These are phyloP conservation scores for Metaphire vulgaris DNA, from an alignment of 1,140 invertebrate genomes.

Conservation along the genomic window DNA sequence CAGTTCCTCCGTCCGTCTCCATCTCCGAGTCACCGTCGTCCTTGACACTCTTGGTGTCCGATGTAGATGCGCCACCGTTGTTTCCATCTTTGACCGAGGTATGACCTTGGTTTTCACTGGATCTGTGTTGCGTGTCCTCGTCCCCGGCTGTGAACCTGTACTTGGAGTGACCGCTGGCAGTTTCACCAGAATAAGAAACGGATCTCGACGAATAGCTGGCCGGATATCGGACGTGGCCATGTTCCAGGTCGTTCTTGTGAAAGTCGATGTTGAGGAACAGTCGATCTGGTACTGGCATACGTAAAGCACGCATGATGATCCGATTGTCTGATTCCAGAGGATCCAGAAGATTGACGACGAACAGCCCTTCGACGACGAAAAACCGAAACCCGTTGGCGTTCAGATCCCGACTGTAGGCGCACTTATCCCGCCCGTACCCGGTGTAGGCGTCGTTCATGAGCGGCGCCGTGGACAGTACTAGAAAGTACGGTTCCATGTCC, in stretches of 20 bases:
- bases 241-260: background rate
- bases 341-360: constrained; percentile 10
- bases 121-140: too few relatives aligned
- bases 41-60: too few relatives aligned
- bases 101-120: too few relatives aligned
- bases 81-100: too few relatives aligned
- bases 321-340: background rate
- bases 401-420: constrained; percentile 15
- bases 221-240: background rate
- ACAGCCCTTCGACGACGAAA: background rate
- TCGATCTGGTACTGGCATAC: background rate
- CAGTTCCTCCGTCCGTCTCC: background rate
- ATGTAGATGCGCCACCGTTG: too few relatives aligned
- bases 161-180: too few relatives aligned
- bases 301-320: background rate
- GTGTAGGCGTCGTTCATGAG: constrained; percentile 11
- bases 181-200: too few relatives aligned
- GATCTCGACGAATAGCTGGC: too few relatives aligned
- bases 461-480: constrained; percentile 7
- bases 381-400: constrained; percentile 3
- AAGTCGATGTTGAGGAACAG: background rate
- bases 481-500: constrained; percentile 23
- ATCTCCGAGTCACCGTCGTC: too few relatives aligned
- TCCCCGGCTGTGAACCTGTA: too few relatives aligned
- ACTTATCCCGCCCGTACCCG: constrained; percentile 21